Evolutionary conservation across 2,113 vertebrate species (phyloP).

Genomic region (Phrynosoma blainvillii): DNA sequence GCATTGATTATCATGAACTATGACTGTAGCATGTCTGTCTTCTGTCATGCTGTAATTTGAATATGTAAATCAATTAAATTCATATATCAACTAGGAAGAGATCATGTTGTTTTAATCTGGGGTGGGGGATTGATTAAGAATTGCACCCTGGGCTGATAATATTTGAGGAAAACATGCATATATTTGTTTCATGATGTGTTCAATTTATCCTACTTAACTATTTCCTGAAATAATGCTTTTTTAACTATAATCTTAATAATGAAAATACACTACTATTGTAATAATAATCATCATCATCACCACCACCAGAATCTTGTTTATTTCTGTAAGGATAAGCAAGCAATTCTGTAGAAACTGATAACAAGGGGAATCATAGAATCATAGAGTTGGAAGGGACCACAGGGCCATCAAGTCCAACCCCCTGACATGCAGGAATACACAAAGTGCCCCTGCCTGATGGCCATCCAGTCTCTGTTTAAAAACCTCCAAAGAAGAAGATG

Average conservation of each 20-base stretch:
- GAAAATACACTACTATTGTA: slow-evolving; percentile 1
- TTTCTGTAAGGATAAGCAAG: slow-evolving; percentile 49
- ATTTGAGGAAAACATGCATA: slow-evolving; percentile 5
- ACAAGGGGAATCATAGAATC: slow-evolving; percentile 5
- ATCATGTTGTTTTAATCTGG: slow-evolving; percentile 41
- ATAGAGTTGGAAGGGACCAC: no score
- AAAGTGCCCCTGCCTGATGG: no score
- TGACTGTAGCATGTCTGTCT: slow-evolving; percentile 51
- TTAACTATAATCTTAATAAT: neutral
- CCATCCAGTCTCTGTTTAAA: no score
- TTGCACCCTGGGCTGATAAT: slow-evolving; percentile 7
- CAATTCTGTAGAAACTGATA: slow-evolving; percentile 20
- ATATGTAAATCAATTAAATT: slow-evolving; percentile 52
- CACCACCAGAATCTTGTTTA: neutral
- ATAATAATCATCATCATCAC: slow-evolving; percentile 21
- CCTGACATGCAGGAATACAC: no score
- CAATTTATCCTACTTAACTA: neutral
- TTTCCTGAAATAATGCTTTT: neutral
- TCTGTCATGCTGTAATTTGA: slow-evolving; percentile 53
- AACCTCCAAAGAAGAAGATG: no score
- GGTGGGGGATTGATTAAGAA: neutral
- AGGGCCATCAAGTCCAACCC: no score
- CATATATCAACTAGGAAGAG: slow-evolving; percentile 41
- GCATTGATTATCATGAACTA: slow-evolving; percentile 37
- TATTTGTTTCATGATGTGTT: neutral